These are phyloP conservation scores for Aurelia coerulea DNA, from an alignment of 30 jellyfish, hydroid and myxozoan genomes.

Conservation along the genomic window DNA sequence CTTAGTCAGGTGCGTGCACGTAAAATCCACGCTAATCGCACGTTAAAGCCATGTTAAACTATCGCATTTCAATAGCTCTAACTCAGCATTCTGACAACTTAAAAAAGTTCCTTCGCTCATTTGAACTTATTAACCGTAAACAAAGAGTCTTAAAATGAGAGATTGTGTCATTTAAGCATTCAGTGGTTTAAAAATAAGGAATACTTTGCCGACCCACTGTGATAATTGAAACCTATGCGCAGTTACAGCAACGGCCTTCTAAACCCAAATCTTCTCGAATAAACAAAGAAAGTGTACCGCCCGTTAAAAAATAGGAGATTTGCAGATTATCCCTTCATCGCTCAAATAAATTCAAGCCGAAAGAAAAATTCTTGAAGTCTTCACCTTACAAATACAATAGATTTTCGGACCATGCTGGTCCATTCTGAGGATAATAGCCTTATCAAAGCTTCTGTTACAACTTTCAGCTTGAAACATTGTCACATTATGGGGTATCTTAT, in stretches of 20 bases:
- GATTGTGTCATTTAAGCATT: neutral
- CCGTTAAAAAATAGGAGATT: neutral
- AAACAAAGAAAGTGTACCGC: constrained; percentile 42
- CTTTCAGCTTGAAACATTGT: no score
- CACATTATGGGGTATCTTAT: no score
- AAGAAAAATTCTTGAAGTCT: no score
- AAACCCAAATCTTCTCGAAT: constrained; percentile 4
- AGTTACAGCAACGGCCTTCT: neutral
- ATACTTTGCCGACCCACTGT: constrained; percentile 7
- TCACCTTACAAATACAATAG: no score
- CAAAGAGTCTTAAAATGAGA: constrained; percentile 6
- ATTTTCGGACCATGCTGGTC: no score
- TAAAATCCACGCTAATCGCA: no score
- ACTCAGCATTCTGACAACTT: constrained; percentile 19
- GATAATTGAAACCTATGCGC: neutral
- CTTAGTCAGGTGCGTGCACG: no score
- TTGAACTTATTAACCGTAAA: constrained; percentile 19
- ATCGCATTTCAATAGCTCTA: constrained; percentile 4
- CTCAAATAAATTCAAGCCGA: no score
- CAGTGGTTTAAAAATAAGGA: constrained; percentile 6
- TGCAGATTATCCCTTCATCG: neutral
- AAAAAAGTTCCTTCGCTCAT: constrained; percentile 19
- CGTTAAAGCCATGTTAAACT: neutral
- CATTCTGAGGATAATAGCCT: no score
- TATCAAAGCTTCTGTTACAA: no score